Base-by-base conservation (phyloP, 92 coral and sea anemone species). In the Actinernus sp. region DNA sequence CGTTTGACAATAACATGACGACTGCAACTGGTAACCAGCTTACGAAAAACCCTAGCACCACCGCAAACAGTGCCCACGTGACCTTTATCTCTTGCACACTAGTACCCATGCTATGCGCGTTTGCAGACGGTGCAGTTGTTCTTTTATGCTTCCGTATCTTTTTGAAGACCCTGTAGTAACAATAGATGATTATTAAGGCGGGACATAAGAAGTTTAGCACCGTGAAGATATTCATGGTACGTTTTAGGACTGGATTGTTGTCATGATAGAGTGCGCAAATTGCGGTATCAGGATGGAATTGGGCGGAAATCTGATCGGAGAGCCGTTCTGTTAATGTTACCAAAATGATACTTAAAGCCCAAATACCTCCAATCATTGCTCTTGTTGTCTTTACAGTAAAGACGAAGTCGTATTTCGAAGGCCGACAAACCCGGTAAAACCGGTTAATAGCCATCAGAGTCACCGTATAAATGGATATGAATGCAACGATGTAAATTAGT, bases 1-100 rank as follows among this genome's bases (percentile, higher is more conserved):
- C 1, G 12, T 63, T 63, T 3, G 56, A 16, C 1, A 43, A 9
- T 10, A 63, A 22, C n/a, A 30, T 3, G 9, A 63, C 71, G 14
- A 32, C 10, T 3, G 49, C 29, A 17, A 63, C 21, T 28, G 71
- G 71, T 19, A 63, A 25, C 71, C 71, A 63, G 10, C 56, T 47
- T 6, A 18, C 30, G 20, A 2, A 17, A 22, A 28, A 63, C 0
- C 39, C 71, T 31, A 63, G 22, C 16, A 63, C 10, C 0, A 63
- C 71, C 4, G 71, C 71, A 33, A 63, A 63, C 12, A 63, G 40
- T 18, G 71, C 49, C 71, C 71, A 48, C 26, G 71, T 63, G 71
- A 63, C 11, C 39, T 63, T 45, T 13, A 63, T 63, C 31, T 63
- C 71, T 30, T 46, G 41, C 33, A 44, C 55, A 29, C 55, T 62